Percentiles rank a stretch among this genome's conserved stretches.
Conservation (phyloP, 2,888 invertebrate species). For the Linyphia triangularis region DNA sequence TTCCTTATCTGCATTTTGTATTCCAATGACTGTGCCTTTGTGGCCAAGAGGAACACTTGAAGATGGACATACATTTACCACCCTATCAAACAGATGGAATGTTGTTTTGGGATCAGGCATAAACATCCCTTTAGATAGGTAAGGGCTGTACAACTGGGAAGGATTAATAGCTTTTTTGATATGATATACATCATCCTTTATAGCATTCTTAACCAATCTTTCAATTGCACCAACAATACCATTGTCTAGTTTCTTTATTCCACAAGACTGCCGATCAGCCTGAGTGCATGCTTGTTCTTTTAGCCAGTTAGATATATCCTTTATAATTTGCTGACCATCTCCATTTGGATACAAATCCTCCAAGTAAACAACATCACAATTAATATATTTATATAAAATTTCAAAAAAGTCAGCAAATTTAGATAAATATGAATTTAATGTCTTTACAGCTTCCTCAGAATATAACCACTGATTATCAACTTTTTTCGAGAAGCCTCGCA, state of each 20-base stretch:
- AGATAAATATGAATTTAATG: constrained; percentile 86
- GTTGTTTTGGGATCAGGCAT: constrained; percentile 86
- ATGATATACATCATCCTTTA: constrained; percentile 43
- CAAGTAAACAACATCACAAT: constrained; percentile 65
- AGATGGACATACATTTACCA: constrained; percentile 88
- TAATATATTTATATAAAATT: constrained; percentile 80
- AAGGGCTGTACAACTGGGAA: constrained; percentile 70
- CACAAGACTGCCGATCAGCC: constrained; percentile 85
- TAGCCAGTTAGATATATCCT: constrained; percentile 84
- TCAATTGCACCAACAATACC: constrained; percentile 84
- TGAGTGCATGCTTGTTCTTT: constrained; percentile 85
- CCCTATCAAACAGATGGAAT: constrained; percentile 89
- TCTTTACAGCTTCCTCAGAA: constrained; percentile 86
- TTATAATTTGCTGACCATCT: constrained; percentile 74
- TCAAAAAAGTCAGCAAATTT: constrained; percentile 88
- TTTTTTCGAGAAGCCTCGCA: constrained; percentile 79
- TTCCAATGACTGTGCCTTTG: constrained; percentile 90
- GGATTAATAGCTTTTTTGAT: constrained; percentile 55
- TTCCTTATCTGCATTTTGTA: constrained; percentile 82
- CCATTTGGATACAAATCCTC: constrained; percentile 70
- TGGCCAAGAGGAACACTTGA: constrained; percentile 90
- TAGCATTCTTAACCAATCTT: constrained; percentile 80
- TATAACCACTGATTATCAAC: constrained; percentile 86
- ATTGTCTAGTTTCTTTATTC: constrained; percentile 86
- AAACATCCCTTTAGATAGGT: constrained; percentile 80